Evolutionary conservation across 2,797 vertebrate species (phyloP), one percentile per base, ranked within the genome.

Genomic region (Coreius guichenoti): DNA sequence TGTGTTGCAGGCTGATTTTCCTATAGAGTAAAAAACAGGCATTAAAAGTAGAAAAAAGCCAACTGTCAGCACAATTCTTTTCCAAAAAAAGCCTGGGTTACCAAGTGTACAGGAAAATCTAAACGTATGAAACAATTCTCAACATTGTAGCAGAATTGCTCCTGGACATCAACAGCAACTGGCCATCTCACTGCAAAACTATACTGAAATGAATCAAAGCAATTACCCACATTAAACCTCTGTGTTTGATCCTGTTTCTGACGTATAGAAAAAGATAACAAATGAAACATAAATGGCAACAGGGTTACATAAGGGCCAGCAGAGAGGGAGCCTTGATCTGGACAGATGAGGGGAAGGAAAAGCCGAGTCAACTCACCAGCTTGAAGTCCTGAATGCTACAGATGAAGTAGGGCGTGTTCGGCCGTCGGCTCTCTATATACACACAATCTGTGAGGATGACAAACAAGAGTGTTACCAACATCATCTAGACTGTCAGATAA

Each of bases 331-430:
- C 36, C 54, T 26, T n/a, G 82, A 82, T 76, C 26, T 23, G 82
- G 86, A 80, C 29, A 49, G 1, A 79, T 70, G 72, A 85, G 58
- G 85, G 82, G 63, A 43, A 86, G 68, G 83, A 49, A 65, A 80
- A 74, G 63, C 36, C 45, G 58, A 80, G 65, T 90, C 79, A 92
- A 96, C 98, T 99, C 96, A 99, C 98, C 98, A 99, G 95, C 94
- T 99, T 99, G 96, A 99, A 99, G 95, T 99, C 98, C 96, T 99
- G 98, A 95, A 99, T 99, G 96, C 98, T 99, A 96, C 98, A 99
- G 95, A 99, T 99, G 97, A 99, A 99, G 94, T 99, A 99, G 65
- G 98, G 98, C 67, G 98, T 99, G 93, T 99, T 99, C 91, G 98
- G 97, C 90, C 98, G 96, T 83, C 98, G 97, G 87, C 98, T 99